Evolutionary conservation across 2,113 vertebrate genomes (phyloP), one percentile per base, ranked within the genome.

Genomic region (Prionailurus bengalensis): DNA sequence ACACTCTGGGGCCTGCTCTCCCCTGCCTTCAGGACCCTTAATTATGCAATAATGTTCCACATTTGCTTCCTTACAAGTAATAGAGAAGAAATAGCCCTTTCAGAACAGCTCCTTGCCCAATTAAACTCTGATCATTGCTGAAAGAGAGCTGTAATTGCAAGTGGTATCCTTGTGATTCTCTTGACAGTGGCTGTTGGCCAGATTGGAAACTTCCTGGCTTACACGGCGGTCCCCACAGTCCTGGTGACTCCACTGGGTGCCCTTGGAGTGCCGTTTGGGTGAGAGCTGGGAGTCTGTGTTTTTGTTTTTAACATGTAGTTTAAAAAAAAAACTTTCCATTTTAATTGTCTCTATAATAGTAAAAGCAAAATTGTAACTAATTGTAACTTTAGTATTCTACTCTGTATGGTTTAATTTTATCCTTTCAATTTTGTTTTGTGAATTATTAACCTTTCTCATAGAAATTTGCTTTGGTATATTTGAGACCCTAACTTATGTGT

Each of bases 241-340:
- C 98, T 99, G 88, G 99, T 99, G 55, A 99, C 99, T 0, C 99
- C 99, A 4, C 98, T 99, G 78, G 99, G 99, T 97, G 99, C 99
- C 42, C 99, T 99, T 17, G 99, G 99, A 33, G 99, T 99, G 82
- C 99, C 99, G 6, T 99, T 99, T 98, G 99, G 99, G 99, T 99
- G 98, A 99, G 99, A 98, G 94, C 97, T 98, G 95, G 84, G 61
- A 96, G 98, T 97, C 91, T 92, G 63, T 98, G 45, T 92, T 94
- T 97, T 53, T 11, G 63, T 91, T 92, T 96, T 96, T 96, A 70
- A 90, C 73, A 79, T 8, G 13, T 33, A 61, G n/a, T 78, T 89
- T 58, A 55, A 17, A 63, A 55, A 45, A 45, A 63, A 25, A 33
- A 9, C 1, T 39, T 95, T 79, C 58, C 4, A 31, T 83, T 83